Evolutionary conservation across 1,140 invertebrate species (phyloP).

Genomic region (Neodiprion virginianus): DNA sequence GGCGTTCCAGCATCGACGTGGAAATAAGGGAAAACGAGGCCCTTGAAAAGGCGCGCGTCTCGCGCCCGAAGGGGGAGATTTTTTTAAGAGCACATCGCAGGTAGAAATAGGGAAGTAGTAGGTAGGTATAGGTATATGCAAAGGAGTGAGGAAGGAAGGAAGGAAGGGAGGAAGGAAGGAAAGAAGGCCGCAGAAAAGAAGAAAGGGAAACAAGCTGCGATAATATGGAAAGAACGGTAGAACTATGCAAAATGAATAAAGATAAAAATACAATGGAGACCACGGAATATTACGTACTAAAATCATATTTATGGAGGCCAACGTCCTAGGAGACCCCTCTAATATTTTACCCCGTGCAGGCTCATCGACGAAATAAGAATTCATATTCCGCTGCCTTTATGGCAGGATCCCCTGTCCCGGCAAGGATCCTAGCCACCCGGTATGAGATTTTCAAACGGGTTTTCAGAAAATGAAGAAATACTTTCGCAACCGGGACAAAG

Average conservation of each 20-base stretch:
- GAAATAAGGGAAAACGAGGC: not conserved
- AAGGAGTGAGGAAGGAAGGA: not conserved
- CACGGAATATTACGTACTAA: conserved; percentile 51
- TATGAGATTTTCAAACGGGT: conserved; percentile 3
- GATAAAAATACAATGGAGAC: conserved; percentile 49
- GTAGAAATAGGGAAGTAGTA: not conserved
- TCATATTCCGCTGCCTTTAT: conserved; percentile 34
- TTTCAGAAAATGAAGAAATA: conserved; percentile 2
- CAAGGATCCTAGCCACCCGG: not conserved
- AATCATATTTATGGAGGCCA: conserved; percentile 51
- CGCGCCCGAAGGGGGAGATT: not conserved
- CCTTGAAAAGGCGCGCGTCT: not conserved
- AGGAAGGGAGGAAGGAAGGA: not conserved
- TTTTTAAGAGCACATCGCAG: not conserved
- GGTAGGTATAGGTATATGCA: too few relatives aligned
- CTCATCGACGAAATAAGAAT: conserved; percentile 52
- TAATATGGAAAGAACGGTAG: conserved; percentile 33
- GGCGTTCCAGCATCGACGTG: not conserved
- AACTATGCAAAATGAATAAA: conserved; percentile 53
- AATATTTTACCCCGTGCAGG: conserved; percentile 52
- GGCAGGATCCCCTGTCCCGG: not conserved
- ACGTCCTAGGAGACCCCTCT: conserved; percentile 23
- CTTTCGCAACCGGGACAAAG: not conserved
- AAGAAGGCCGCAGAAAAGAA: not conserved
- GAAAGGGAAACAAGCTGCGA: not conserved